phyloP scores from a whole-genome alignment of 2,113 vertebrate genomes.

The Mormyrus iriodes region DNA sequence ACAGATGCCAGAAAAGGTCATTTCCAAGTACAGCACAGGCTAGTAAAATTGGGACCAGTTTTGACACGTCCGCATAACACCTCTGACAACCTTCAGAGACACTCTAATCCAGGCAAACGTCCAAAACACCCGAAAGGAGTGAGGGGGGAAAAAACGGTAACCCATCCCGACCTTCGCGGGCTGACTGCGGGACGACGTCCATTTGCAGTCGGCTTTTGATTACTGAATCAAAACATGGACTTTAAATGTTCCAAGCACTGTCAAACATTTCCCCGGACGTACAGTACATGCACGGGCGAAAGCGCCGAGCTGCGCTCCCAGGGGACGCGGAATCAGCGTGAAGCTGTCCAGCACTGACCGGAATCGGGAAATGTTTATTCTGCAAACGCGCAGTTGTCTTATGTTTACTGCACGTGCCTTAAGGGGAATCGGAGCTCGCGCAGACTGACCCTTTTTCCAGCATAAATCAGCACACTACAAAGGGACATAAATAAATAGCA shows the following conservation, averaged over 20 bases:
- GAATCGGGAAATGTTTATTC: neutral
- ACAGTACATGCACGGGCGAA: neutral
- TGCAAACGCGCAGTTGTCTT: neutral
- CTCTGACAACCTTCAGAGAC: neutral
- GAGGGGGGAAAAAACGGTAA: too few species aligned
- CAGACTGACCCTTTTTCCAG: neutral
- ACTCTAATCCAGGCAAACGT: neutral
- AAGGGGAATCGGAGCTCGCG: neutral
- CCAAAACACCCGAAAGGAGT: neutral
- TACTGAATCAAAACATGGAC: neutral
- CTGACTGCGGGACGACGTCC: neutral
- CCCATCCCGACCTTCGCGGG: too few species aligned
- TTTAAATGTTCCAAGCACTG: neutral
- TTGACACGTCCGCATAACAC: neutral
- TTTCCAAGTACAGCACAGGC: neutral
- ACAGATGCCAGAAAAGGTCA: neutral
- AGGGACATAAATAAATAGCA: neutral
- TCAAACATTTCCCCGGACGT: neutral
- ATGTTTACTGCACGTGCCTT: neutral
- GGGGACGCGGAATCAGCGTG: neutral
- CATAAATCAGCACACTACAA: neutral
- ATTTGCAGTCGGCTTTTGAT: neutral
- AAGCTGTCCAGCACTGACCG: neutral
- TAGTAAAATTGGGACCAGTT: neutral
- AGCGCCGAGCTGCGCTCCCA: slow-evolving; percentile 7